Evolutionary conservation across 2,797 vertebrate species (phyloP).

Genomic region (Syndactyla subalaris): DNA sequence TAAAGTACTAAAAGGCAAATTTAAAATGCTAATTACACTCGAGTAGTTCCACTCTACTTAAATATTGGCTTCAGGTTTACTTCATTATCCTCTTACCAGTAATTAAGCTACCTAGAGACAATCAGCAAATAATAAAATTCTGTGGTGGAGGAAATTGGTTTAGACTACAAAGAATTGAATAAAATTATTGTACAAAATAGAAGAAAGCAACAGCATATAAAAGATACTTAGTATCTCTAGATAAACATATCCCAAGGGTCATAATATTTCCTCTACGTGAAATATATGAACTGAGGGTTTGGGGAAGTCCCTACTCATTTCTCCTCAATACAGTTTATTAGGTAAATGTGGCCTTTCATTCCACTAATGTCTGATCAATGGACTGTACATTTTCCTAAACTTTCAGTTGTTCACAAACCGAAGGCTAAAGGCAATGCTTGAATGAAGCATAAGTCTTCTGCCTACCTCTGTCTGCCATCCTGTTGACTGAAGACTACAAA

Average conservation of each 20-base stretch:
- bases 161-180: conserved; percentile 5
- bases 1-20: conserved; percentile 59
- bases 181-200: conserved; percentile 38
- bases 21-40: conserved; percentile 52
- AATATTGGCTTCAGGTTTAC: conserved; percentile 47
- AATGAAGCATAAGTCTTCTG: not conserved
- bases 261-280: not conserved
- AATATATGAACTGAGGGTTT: not conserved
- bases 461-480: not conserved
- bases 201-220: not conserved
- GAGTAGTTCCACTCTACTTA: conserved; percentile 43
- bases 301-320: not conserved
- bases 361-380: not conserved
- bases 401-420: not conserved
- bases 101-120: conserved; percentile 73
- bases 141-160: conserved; percentile 48
- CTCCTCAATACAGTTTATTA: not conserved
- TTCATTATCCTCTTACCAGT: conserved; percentile 68
- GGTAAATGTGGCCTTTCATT: not conserved
- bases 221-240: not conserved
- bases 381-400: not conserved
- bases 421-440: not conserved
- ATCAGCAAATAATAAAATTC: conserved; percentile 69
- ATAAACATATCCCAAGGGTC: not conserved
- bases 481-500: not conserved